Conservation (phyloP, 2,113 vertebrate genomes). For the Mohoua ochrocephala region DNA sequence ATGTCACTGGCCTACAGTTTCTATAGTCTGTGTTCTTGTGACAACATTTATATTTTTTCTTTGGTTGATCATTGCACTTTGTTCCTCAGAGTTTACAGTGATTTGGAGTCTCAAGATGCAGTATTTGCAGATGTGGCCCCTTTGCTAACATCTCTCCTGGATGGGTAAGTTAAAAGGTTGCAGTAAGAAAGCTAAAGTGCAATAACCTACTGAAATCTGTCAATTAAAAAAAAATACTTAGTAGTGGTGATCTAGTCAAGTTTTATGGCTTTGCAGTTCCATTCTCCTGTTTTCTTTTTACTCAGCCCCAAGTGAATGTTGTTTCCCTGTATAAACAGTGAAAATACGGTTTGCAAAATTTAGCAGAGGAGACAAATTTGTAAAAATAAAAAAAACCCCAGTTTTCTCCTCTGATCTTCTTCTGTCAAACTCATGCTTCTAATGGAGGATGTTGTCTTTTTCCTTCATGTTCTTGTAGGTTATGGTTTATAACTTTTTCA, state of each 20-base stretch:
- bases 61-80: background rate
- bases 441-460: background rate
- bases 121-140: slow-evolving; percentile 82
- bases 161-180: slow-evolving; percentile 73
- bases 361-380: background rate
- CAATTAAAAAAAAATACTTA: background rate
- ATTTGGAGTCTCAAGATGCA: slow-evolving; percentile 70
- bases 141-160: slow-evolving; percentile 81
- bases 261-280: background rate
- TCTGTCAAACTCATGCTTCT: background rate
- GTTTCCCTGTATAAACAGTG: background rate
- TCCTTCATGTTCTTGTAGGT: background rate
- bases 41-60: background rate
- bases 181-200: background rate
- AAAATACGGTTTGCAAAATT: background rate
- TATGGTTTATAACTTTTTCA: background rate
- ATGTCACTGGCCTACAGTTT: background rate
- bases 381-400: no score
- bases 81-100: slow-evolving; percentile 74
- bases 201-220: background rate
- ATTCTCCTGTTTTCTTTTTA: background rate
- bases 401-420: background rate
- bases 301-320: background rate
- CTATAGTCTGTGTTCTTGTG: background rate
- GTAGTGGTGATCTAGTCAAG: background rate